Conservation (phyloP, 2,113 vertebrate species). For the Sclerurus mexicanus region DNA sequence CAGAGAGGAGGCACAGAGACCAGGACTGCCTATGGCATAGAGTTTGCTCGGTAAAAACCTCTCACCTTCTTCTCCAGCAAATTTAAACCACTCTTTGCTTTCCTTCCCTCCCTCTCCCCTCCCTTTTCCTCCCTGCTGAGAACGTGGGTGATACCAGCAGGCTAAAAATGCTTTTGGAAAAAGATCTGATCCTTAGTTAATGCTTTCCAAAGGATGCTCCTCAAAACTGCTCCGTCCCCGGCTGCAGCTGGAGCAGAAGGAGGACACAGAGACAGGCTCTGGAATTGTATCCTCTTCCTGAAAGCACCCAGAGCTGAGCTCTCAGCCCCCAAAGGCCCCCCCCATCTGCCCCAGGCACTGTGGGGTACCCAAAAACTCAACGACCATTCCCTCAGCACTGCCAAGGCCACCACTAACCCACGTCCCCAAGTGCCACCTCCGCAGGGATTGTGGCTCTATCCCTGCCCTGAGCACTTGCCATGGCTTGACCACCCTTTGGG, state of each 20-base stretch:
- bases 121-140: rapidly evolving
- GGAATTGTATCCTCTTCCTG: background rate
- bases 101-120: background rate
- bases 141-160: rapidly evolving
- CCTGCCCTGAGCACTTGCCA: background rate
- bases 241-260: background rate
- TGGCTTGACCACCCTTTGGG: background rate
- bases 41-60: constrained; percentile 83
- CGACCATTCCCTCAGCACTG: background rate
- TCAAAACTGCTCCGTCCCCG: rapidly evolving
- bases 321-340: background rate
- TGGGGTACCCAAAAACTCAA: rapidly evolving
- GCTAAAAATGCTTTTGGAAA: background rate
- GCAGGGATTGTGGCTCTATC: background rate
- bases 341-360: rapidly evolving
- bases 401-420: background rate
- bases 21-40: constrained; percentile 90
- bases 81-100: rapidly evolving
- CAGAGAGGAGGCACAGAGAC: constrained; percentile 95
- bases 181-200: rapidly evolving
- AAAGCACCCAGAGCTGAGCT: background rate
- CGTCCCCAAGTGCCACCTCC: background rate
- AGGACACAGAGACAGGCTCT: rapidly evolving
- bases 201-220: background rate
- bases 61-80: rapidly evolving